Conservation (phyloP, 2,113 vertebrate genomes). For the Polypterus bichir region DNA sequence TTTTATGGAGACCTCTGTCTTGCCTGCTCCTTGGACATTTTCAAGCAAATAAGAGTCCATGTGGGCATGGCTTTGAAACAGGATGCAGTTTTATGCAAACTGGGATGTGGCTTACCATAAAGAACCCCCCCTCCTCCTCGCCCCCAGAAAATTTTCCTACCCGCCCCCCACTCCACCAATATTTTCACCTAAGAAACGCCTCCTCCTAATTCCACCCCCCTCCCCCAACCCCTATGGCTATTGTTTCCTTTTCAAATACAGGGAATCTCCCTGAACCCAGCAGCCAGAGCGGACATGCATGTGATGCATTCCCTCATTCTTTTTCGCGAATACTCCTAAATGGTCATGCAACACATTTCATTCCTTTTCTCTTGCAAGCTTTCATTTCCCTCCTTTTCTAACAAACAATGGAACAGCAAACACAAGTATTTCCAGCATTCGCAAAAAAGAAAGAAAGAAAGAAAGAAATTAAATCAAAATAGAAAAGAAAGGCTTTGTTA, state of each 20-base stretch:
- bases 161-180: background rate
- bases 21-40: background rate
- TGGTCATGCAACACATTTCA: conserved; percentile 58
- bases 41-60: background rate
- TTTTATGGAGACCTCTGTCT: background rate
- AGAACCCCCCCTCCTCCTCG: no score
- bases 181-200: background rate
- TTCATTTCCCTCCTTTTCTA: conserved; percentile 39
- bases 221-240: background rate
- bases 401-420: conserved; percentile 10
- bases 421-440: conserved; percentile 45
- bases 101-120: no score
- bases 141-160: no score
- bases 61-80: background rate
- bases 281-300: no score
- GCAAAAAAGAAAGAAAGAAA: conserved; percentile 43
- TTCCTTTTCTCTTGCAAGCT: conserved; percentile 47
- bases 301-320: conserved; percentile 36
- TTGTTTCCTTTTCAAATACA: conserved; percentile 67
- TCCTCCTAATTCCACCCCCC: background rate
- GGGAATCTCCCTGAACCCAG: conserved; percentile 41
- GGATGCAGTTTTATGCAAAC: background rate
- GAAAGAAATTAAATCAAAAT: conserved; percentile 39
- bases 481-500: conserved; percentile 55
- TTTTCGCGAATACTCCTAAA: conserved; percentile 58